Conservation (phyloP, 2,888 invertebrate species). For the Metopia argyrocephala region DNA sequence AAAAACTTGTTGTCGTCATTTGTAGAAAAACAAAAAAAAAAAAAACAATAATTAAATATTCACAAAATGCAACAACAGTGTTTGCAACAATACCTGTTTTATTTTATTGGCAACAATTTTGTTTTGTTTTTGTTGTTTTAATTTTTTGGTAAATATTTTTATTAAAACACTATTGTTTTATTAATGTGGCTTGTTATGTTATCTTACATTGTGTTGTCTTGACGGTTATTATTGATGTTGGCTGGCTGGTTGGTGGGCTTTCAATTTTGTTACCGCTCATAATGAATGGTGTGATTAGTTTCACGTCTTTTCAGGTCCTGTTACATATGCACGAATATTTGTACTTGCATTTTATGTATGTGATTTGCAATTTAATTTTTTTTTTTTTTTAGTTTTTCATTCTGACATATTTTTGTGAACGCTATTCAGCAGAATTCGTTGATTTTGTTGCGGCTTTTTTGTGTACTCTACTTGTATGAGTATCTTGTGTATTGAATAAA, state of each 20-base stretch:
- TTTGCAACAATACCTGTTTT: conserved; percentile 49
- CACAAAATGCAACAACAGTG: not conserved
- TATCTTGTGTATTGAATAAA: conserved; percentile 9
- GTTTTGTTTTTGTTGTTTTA: conserved; percentile 22
- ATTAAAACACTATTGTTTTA: conserved; percentile 60
- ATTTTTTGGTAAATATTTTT: conserved; percentile 38
- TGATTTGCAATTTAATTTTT: conserved; percentile 57
- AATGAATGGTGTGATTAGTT: conserved; percentile 52
- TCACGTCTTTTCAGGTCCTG: conserved; percentile 53
- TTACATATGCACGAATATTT: no score
- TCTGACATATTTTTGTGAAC: not conserved
- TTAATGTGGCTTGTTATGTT: conserved; percentile 50
- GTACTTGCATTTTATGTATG: conserved; percentile 29
- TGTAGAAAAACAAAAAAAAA: not conserved
- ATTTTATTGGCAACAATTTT: conserved; percentile 30
- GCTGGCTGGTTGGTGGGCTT: conserved; percentile 18
- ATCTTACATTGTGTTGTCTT: no score
- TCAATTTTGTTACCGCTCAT: not conserved
- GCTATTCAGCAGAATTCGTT: conserved; percentile 18
- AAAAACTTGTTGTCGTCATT: not conserved
- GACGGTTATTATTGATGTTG: conserved; percentile 32
- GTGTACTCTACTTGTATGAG: no score
- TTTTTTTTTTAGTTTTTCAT: conserved; percentile 22
- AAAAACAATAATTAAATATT: no score
- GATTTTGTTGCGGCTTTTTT: conserved; percentile 38